phyloP scores from a whole-genome alignment of 2,113 vertebrate genomes.

The Neolamprologus hecqui region DNA sequence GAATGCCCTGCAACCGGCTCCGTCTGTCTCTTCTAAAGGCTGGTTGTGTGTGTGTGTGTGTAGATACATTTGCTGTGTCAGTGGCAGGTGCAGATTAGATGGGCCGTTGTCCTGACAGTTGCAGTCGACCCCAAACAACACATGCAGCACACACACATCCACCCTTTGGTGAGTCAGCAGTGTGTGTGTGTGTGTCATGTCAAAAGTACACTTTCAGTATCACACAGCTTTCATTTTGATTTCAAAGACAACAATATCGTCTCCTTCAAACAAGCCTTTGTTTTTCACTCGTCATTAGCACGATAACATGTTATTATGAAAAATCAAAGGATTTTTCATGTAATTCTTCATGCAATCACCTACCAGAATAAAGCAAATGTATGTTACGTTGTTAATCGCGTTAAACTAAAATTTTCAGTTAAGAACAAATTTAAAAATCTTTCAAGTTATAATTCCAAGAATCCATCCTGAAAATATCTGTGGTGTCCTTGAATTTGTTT shows the following conservation, averaged over 20 bases:
- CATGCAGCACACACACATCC: constrained; percentile 26
- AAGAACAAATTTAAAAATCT: background rate
- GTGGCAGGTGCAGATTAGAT: no score
- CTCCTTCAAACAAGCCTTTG: background rate
- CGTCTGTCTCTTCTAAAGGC: constrained; percentile 1
- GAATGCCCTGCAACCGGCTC: constrained; percentile 21
- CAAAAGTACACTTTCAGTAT: background rate
- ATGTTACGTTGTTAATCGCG: background rate
- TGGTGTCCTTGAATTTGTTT: background rate
- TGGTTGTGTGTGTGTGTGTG: background rate
- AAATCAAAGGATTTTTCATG: background rate
- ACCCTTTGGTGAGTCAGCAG: constrained; percentile 27
- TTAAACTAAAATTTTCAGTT: rapidly evolving
- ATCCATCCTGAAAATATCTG: background rate
- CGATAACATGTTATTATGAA: rapidly evolving
- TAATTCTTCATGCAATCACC: background rate
- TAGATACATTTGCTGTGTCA: no score
- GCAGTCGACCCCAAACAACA: constrained; percentile 50
- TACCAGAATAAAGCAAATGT: background rate
- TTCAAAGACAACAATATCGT: background rate
- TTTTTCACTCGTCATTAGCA: background rate
- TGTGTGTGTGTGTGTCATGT: background rate
- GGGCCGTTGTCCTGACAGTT: background rate
- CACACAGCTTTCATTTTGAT: background rate
- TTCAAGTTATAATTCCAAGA: background rate